Conservation (phyloP, 92 coral and sea anemone genomes). For the Diadumene lineata region DNA sequence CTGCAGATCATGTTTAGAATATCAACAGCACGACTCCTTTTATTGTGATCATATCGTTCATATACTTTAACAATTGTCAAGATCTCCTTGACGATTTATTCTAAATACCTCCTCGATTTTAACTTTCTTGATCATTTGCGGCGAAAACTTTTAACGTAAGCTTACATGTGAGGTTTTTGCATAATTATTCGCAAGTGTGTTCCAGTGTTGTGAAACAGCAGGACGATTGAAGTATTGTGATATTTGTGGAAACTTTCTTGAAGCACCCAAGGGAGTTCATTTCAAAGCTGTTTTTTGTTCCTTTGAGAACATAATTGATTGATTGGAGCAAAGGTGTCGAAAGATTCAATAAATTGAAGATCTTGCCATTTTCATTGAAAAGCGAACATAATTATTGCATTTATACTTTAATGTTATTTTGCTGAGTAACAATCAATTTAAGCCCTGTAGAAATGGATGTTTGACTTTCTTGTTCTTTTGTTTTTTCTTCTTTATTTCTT, state of each 20-base stretch:
- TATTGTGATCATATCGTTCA: background rate
- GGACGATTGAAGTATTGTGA: background rate
- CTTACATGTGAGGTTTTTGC: background rate
- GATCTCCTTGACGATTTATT: slow-evolving; percentile 7
- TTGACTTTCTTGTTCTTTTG: too few species aligned
- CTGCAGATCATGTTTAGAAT: slow-evolving; percentile 5
- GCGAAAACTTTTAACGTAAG: background rate
- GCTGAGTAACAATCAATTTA: too few species aligned
- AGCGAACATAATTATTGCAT: too few species aligned
- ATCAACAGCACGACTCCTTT: background rate
- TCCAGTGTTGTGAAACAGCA: background rate
- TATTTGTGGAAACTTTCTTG: background rate
- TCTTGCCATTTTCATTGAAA: background rate
- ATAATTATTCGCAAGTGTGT: background rate
- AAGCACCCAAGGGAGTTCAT: background rate
- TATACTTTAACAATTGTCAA: background rate
- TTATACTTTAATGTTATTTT: too few species aligned
- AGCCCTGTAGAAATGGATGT: too few species aligned
- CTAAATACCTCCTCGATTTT: slow-evolving; percentile 5
- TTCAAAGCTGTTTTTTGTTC: background rate
- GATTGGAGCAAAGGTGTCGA: background rate
- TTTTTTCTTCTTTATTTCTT: too few species aligned
- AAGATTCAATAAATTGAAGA: background rate
- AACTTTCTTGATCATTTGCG: background rate
- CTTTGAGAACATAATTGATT: background rate